These are phyloP conservation scores for Schizopygopsis malacanthus DNA, from an alignment of 2,797 vertebrate genomes.

Conservation along the genomic window DNA sequence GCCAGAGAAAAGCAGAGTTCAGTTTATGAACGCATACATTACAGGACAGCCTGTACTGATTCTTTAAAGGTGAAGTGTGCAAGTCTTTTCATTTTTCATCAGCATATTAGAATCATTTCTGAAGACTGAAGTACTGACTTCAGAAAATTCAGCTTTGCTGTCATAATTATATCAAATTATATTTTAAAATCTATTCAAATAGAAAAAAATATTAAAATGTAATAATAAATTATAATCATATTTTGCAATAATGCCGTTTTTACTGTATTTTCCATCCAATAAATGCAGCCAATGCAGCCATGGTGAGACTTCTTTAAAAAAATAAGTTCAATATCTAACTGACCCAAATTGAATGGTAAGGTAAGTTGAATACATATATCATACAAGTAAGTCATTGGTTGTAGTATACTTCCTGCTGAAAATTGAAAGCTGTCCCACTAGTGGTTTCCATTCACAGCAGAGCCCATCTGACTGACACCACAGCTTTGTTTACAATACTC, in stretches of 20 bases:
- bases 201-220: neutral
- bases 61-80: conserved; percentile 21
- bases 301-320: neutral
- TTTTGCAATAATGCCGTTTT: neutral
- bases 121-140: neutral
- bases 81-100: neutral
- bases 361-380: neutral
- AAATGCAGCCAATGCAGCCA: neutral
- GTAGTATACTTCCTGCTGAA: neutral
- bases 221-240: neutral
- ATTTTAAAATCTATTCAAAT: no score
- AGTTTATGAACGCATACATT: neutral
- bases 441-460: neutral
- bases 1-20: neutral
- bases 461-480: conserved; percentile 9
- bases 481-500: conserved; percentile 37
- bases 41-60: neutral
- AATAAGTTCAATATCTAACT: neutral
- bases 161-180: neutral
- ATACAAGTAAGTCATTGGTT: neutral
- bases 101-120: neutral
- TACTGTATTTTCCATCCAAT: neutral
- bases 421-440: neutral
- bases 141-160: neutral
- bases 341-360: neutral